Evolutionary conservation across 2,888 invertebrate species (phyloP), one percentile per base, ranked within the genome.

Genomic region (Xestoiulus laeticollis): DNA sequence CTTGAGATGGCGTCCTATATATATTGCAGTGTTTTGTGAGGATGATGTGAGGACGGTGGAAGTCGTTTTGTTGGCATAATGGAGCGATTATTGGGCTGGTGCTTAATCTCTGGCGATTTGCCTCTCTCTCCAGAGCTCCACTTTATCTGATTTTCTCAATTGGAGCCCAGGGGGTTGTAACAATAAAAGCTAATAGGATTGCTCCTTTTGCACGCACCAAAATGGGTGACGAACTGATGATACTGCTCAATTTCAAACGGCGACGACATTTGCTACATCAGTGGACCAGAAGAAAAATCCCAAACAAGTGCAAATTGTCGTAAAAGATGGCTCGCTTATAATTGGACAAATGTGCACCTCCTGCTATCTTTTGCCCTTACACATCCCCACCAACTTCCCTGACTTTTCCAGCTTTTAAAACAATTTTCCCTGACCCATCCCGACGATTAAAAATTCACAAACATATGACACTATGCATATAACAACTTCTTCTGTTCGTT

Each of bases 41-140:
- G 12, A 78, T 30, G 30, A 30, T 10, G 78, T n/a, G n/a, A n/a
- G n/a, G n/a, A n/a, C n/a, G 22, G 33, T 78, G 78, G 22, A 78
- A 78, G 78, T 78, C 78, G 78, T 78, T 78, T 78, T 78, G 78
- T 30, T 78, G 78, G 30, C 78, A 78, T 78, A 78, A 78, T 78
- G 78, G 78, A 14, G 26, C 78, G 78, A 78, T 78, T 78, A 78
- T 78, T 78, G 78, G 78, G 78, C 78, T 78, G 30, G 30, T 30
- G 78, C 78, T 78, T 78, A 78, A 78, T 78, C 78, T 78, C 78
- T 78, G 78, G 78, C 78, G 78, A 78, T 78, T 78, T 78, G 78
- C 78, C 78, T 78, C 78, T 78, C 78, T 78, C 78, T 78, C 78
- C 30, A 0, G 30, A 30, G 78, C 78, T 78, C 78, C 78, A 78